Evolutionary conservation across 2,113 vertebrate species (phyloP).

Genomic region (Melozone crissalis): DNA sequence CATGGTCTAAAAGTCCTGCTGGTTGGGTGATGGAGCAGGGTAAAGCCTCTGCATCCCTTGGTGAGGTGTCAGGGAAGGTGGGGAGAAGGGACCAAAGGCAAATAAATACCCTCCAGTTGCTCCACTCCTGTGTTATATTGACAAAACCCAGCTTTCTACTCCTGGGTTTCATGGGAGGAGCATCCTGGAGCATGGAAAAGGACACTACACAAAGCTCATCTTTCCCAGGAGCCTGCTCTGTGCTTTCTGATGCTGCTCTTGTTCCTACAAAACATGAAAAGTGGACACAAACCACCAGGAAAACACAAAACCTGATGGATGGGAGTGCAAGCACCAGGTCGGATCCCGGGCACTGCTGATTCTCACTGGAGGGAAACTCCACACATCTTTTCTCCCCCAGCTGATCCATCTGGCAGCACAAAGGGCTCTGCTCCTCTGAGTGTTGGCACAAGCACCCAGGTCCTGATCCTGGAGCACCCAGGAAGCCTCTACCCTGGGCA

Average conservation of each 20-base stretch:
- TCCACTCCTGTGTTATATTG: background rate
- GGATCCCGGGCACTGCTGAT: background rate
- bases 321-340: background rate
- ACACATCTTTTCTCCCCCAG: background rate
- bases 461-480: background rate
- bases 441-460: background rate
- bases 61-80: background rate
- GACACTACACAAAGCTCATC: background rate
- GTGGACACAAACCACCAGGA: background rate
- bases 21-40: background rate
- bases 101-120: background rate
- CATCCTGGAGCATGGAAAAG: background rate
- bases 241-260: background rate
- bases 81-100: background rate
- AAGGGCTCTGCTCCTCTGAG: background rate
- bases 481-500: background rate
- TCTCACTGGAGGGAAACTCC: background rate
- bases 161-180: background rate
- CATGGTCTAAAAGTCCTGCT: background rate
- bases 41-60: background rate
- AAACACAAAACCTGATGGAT: background rate
- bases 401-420: fast-evolving
- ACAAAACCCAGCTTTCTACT: background rate
- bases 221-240: background rate
- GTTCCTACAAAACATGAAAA: background rate